Evolutionary conservation across 2,888 invertebrate genomes (phyloP).

Genomic region (Clanis bilineata): DNA sequence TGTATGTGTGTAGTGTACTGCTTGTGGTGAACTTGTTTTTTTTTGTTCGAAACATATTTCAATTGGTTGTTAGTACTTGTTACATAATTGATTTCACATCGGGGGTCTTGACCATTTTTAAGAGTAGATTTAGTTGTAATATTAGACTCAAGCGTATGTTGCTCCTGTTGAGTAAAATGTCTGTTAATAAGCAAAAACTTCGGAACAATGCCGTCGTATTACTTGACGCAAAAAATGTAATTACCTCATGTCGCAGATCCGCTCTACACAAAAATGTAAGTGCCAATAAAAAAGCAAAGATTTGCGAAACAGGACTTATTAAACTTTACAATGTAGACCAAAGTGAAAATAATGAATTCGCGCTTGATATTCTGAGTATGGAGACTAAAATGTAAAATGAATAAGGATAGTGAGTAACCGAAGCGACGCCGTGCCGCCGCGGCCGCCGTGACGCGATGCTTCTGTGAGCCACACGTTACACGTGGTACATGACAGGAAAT

Average conservation of each 20-base stretch:
- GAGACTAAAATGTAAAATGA: conserved; percentile 36
- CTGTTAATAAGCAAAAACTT: neutral
- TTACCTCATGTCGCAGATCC: neutral
- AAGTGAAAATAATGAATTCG: neutral
- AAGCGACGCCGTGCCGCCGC: conserved; percentile 32
- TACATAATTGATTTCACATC: neutral
- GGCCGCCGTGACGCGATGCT: conserved; percentile 2
- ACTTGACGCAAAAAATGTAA: neutral
- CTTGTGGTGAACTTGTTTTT: neutral
- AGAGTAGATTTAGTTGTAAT: neutral
- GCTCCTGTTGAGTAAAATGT: neutral
- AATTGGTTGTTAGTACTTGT: neutral
- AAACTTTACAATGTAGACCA: neutral
- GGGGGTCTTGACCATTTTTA: neutral
- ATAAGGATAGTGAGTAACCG: conserved; percentile 49
- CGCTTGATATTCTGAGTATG: conserved; percentile 23
- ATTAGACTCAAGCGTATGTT: neutral
- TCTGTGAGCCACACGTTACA: conserved; percentile 25
- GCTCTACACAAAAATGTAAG: neutral
- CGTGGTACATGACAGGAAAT: conserved; percentile 58
- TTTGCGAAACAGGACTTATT: neutral
- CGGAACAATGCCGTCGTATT: neutral
- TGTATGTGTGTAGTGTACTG: too few species aligned
- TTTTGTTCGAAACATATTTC: neutral
- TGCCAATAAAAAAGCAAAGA: neutral